Evolutionary conservation across 1,140 invertebrate species (phyloP), one percentile per base, ranked within the genome.

Genomic region (Brachionus sp.): DNA sequence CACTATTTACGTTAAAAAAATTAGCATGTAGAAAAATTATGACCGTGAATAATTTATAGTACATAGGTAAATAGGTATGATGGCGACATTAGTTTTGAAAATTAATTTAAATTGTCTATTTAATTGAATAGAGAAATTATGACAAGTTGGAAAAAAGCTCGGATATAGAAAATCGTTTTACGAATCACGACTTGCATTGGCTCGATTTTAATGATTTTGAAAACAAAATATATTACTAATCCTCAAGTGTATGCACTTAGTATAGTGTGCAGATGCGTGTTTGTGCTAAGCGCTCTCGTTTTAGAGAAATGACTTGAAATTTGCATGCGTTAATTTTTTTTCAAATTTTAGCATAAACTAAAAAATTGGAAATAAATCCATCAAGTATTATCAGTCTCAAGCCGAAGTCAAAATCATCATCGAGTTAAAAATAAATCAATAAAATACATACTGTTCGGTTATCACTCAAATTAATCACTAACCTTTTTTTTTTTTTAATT

Each of bases 251-350:
- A 37, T 66, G 29, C n/a, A 12, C 33, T 33, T 66, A 33, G 12
- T n/a, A n/a, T 33, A 5, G 13, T 29, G 29, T 66, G 25, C 33
- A 33, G 13, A 19, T 66, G 64, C 19, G 37, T 70, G 35, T 70
- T 13, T 70, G 62, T 68, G 29, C 37, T 33, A 66, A 66, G 66
- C 37, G 37, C 16, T 37, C 19, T 19, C 7, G 64, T 68, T 35
- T 33, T 68, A 35, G 19, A 25, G 7, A 25, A 37, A 70, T n/a
- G 39, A 19, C 19, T 70, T 66, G 12, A 66, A 66, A 66, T 66
- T 70, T 70, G 66, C 66, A 70, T 70, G 66, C 66, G 66, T 16
- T 39, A 70, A 70, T 57, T 57, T 57, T 50, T 57, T 19, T 57
- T 25, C 1, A 57, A 57, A 57, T 57, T 19, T 57, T 6, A 57